Evolutionary conservation across 2,888 invertebrate species (phyloP).

Genomic region (Strigamia maritima): DNA sequence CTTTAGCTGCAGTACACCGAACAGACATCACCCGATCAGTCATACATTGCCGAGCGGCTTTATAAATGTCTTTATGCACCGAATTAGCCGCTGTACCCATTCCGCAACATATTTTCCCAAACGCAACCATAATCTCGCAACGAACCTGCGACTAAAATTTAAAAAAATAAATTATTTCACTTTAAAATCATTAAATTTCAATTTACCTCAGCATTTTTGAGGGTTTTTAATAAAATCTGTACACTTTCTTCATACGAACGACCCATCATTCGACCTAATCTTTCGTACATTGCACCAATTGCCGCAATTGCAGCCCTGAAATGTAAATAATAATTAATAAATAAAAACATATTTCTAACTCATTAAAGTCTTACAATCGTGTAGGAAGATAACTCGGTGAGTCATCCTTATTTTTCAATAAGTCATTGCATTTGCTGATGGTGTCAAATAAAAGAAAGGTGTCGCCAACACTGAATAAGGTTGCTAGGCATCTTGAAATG

Average conservation of each 20-base stretch:
- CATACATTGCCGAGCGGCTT: constrained; percentile 80
- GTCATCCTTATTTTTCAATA: constrained; percentile 94
- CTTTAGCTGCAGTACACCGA: constrained; percentile 83
- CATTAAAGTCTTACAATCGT: constrained; percentile 69
- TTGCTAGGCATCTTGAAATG: constrained; percentile 86
- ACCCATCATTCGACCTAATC: constrained; percentile 97
- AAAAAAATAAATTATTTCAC: constrained; percentile 3
- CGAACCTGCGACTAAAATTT: constrained; percentile 74
- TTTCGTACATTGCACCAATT: constrained; percentile 95
- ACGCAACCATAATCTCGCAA: constrained; percentile 93
- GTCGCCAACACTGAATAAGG: constrained; percentile 94
- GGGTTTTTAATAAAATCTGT: constrained; percentile 79
- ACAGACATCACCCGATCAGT: constrained; percentile 91
- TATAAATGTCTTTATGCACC: constrained; percentile 84
- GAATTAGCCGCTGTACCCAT: constrained; percentile 89
- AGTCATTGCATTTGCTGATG: constrained; percentile 96
- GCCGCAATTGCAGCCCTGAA: constrained; percentile 90
- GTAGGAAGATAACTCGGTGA: constrained; percentile 92
- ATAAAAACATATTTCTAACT: constrained; percentile 20
- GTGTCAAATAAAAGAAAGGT: constrained; percentile 95
- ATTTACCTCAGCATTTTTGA: constrained; percentile 76
- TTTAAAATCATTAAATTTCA: neutral
- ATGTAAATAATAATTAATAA: neutral
- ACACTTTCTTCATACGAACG: constrained; percentile 97
- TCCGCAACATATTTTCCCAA: constrained; percentile 87